Evolutionary conservation across 1,140 invertebrate genomes (phyloP), one percentile per base, ranked within the genome.

Genomic region (Aleiodes sp.): DNA sequence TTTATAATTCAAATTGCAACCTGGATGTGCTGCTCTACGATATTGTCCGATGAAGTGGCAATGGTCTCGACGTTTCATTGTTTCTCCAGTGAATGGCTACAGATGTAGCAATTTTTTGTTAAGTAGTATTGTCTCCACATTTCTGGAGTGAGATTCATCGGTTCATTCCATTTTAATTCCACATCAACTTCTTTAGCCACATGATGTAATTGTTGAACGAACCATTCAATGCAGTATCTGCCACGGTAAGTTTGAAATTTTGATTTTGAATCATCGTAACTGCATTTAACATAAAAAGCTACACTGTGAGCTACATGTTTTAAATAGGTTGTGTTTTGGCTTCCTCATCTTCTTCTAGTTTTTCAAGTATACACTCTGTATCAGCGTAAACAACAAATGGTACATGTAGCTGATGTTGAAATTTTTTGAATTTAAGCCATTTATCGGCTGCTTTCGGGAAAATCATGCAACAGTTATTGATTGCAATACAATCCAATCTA

Each of bases 21-120:
- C 21, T 12, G 73, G 62, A 75, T 86, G 82, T 0, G 80, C 81
- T n/a, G 72, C 28, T 14, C 78, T 79, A 67, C 82, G 61, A 75
- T 76, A 76, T 66, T 72, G 52, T n/a, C 75, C 80, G 24, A 73
- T 83, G 3, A 80, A 70, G 71, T 83, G 59, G 21, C 31, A 35
- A 12, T 62, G 59, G 24, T 62, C 59, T 33, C 16, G 29, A 26
- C 41, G 16, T 16, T 63, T 39, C 8, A 24, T 21, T 19, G 35
- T 28, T 7, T 14, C 21, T 19, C 12, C 10, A 14, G n/a, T 19
- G 12, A 70, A 68, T 59, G 64, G 60, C 63, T 73, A n/a, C n/a
- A n/a, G n/a, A n/a, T n/a, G n/a, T n/a, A n/a, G n/a, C n/a, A n/a
- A n/a, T n/a, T n/a, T n/a, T n/a, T n/a, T n/a, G n/a, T n/a, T n/a